Evolutionary conservation across 2,797 vertebrate genomes (phyloP).

Genomic region (Intellagama lesueurii): DNA sequence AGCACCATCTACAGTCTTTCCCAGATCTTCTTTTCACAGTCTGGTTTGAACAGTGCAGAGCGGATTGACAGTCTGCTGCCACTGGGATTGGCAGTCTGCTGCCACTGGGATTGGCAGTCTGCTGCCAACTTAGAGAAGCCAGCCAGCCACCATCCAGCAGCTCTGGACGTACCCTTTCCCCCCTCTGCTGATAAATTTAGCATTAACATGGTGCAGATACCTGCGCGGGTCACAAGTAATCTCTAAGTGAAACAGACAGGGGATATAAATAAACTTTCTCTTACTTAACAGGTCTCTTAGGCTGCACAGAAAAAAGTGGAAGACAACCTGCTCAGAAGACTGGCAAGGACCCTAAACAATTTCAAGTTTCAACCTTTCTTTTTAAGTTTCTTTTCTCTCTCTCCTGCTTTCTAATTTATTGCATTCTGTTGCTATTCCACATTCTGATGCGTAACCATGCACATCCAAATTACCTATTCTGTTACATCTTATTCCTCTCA

Average conservation of each 20-base stretch:
- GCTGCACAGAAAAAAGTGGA: slow-evolving; percentile 36
- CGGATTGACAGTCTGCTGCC: accelerated
- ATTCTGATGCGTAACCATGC: background rate
- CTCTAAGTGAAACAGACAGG: slow-evolving; percentile 48
- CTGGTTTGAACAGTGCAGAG: slow-evolving; percentile 25
- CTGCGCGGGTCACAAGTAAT: slow-evolving; percentile 11
- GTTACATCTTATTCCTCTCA: background rate
- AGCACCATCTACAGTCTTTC: background rate
- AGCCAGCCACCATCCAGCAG: slow-evolving; percentile 22
- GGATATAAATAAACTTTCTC: slow-evolving; percentile 45
- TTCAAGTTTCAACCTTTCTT: too few relatives aligned
- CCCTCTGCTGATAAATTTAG: slow-evolving; percentile 31
- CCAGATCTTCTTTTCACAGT: slow-evolving; percentile 32
- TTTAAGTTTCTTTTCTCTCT: background rate
- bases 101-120: background rate
- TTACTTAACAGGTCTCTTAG: slow-evolving; percentile 39
- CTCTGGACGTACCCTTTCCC: slow-evolving; percentile 23
- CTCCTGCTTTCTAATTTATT: background rate
- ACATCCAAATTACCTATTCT: background rate
- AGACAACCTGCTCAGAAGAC: slow-evolving; percentile 23
- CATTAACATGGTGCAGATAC: slow-evolving; percentile 34
- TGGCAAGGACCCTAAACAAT: background rate
- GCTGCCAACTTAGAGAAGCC: slow-evolving; percentile 1
- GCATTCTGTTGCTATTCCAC: background rate
- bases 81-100: background rate